Conservation (phyloP, 2,888 invertebrate genomes). For the Smittia sp. region DNA sequence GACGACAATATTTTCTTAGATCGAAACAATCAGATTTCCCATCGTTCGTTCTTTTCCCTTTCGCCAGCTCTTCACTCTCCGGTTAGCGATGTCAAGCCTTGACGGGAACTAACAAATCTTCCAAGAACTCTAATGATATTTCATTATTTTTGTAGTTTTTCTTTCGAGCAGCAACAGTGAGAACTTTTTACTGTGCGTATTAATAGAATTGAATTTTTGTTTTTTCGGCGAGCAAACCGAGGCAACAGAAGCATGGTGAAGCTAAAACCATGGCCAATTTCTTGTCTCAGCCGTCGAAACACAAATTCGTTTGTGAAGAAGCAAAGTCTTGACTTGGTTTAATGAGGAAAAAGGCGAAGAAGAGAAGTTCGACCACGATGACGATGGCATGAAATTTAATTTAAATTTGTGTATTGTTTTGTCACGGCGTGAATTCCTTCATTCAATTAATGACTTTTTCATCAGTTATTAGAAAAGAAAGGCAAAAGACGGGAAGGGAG, state of each 20-base stretch:
- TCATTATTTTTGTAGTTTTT: conserved; percentile 5
- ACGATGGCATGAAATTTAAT: conserved; percentile 40
- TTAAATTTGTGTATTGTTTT: conserved; percentile 40
- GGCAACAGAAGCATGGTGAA: no score
- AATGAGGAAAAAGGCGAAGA: conserved; percentile 34
- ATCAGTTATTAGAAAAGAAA: conserved; percentile 3
- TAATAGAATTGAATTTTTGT: not conserved
- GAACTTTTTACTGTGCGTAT: conserved; percentile 12
- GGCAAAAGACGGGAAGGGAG: not conserved
- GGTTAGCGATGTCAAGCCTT: not conserved
- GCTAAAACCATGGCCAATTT: conserved; percentile 38
- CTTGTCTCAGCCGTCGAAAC: not conserved
- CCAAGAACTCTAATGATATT: conserved; percentile 34
- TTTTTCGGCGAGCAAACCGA: not conserved
- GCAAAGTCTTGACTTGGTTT: conserved; percentile 36
- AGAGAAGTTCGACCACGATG: not conserved
- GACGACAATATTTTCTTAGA: conserved; percentile 22
- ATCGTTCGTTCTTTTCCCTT: not conserved
- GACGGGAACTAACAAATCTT: conserved; percentile 1
- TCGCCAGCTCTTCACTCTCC: not conserved
- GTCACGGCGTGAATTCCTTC: conserved; percentile 37
- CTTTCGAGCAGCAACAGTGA: not conserved
- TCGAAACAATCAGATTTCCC: conserved; percentile 36
- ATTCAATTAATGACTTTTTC: conserved; percentile 40
- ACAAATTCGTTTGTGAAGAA: not conserved